phyloP scores from a whole-genome alignment of 2,113 vertebrate genomes.

The Callopanchax toddi region DNA sequence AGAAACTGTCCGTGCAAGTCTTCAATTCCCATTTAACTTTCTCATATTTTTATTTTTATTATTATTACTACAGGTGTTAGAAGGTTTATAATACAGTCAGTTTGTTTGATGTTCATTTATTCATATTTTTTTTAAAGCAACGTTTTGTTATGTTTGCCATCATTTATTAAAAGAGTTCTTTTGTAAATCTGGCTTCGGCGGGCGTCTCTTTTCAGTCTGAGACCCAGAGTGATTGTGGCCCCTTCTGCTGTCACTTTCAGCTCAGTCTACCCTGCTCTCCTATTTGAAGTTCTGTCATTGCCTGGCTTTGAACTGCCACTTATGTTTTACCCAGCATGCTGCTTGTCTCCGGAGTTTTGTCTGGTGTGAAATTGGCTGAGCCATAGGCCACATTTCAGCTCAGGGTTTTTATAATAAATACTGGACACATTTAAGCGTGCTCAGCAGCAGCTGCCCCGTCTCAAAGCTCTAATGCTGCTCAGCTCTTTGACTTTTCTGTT shows the following conservation, averaged over 20 bases:
- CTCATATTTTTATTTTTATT: slow-evolving; percentile 3
- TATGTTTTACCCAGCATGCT: slow-evolving; percentile 56
- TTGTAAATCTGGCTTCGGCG: slow-evolving; percentile 25
- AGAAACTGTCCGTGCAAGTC: slow-evolving; percentile 14
- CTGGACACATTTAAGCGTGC: slow-evolving; percentile 17
- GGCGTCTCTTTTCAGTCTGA: slow-evolving; percentile 24
- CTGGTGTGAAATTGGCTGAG: slow-evolving; percentile 59
- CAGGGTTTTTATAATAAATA: slow-evolving; percentile 13
- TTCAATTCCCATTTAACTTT: slow-evolving; percentile 19
- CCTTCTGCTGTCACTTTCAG: slow-evolving; percentile 61
- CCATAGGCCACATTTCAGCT: slow-evolving; percentile 49
- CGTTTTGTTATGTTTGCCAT: slow-evolving; percentile 28
- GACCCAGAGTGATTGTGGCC: slow-evolving; percentile 32
- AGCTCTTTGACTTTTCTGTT: slow-evolving; percentile 28
- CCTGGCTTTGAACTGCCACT: slow-evolving; percentile 73
- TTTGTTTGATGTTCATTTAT: slow-evolving; percentile 21
- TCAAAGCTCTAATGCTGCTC: slow-evolving; percentile 16
- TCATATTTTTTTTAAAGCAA: not conserved
- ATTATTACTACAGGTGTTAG: slow-evolving; percentile 34
- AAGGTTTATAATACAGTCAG: slow-evolving; percentile 17
- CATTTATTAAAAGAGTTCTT: slow-evolving; percentile 36
- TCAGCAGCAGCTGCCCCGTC: slow-evolving; percentile 2
- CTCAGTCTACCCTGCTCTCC: slow-evolving; percentile 37
- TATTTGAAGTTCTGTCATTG: slow-evolving; percentile 67
- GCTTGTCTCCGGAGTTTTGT: slow-evolving; percentile 51